A percentile compares a stretch with the other conserved stretches of the same genome.
These are phyloP conservation scores for Masticophis lateralis DNA, from an alignment of 2,797 vertebrate genomes.

Conservation along the genomic window DNA sequence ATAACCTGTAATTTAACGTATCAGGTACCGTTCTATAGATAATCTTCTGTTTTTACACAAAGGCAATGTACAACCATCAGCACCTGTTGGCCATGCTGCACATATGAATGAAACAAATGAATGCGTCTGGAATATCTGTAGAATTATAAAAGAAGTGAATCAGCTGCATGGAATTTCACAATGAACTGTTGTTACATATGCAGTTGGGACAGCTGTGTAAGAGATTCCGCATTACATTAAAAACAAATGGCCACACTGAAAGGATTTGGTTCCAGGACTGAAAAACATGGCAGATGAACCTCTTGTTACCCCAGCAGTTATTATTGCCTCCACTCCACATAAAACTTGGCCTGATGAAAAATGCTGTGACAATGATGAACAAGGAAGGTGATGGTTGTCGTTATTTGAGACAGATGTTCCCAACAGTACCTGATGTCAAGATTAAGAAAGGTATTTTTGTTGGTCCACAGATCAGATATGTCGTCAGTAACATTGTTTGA, in stretches of 20 bases:
- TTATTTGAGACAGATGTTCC: background rate
- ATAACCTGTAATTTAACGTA: background rate
- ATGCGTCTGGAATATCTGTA: background rate
- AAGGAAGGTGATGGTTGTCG: background rate
- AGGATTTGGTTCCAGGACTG: background rate
- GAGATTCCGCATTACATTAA: background rate
- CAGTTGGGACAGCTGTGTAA: background rate
- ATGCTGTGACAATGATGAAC: background rate
- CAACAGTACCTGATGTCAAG: background rate
- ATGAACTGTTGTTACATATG: background rate
- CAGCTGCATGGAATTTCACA: background rate
- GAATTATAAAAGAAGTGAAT: background rate
- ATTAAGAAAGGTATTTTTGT: background rate
- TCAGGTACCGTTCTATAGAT: background rate
- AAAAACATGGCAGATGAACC: background rate
- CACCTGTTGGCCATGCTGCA: background rate
- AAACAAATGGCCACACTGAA: background rate
- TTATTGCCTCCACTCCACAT: background rate
- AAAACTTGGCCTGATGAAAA: background rate
- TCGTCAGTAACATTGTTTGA: background rate
- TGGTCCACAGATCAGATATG: background rate
- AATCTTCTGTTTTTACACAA: background rate
- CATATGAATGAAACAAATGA: background rate
- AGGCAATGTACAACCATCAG: background rate
- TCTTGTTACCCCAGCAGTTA: background rate